Percentiles rank a stretch among this genome's conserved stretches.
These are phyloP conservation scores for Pseudopleuronectes americanus DNA, from an alignment of 2,797 vertebrate species.

Conservation along the genomic window DNA sequence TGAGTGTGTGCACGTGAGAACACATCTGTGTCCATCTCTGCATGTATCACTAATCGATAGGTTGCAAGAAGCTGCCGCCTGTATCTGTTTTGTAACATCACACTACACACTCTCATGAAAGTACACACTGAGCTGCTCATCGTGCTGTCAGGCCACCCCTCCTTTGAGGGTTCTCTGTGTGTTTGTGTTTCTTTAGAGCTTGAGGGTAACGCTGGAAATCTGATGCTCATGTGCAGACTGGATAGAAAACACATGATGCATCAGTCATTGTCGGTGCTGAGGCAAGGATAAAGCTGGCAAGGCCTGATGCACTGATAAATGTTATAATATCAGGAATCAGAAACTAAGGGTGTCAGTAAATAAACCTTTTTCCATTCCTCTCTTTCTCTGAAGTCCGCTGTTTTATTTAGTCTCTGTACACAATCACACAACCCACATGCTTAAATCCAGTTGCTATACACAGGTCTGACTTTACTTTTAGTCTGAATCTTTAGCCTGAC, in stretches of 20 bases:
- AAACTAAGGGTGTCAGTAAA: conserved; percentile 8
- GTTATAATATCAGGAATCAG: conserved; percentile 36
- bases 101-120: not conserved
- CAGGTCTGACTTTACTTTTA: conserved; percentile 3
- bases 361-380: not conserved
- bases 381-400: not conserved
- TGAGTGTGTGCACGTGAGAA: not conserved
- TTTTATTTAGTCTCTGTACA: not conserved
- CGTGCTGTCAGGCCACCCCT: conserved; percentile 5
- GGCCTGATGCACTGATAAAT: conserved; percentile 23
- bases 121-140: no score
- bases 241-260: conserved; percentile 54
- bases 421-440: not conserved
- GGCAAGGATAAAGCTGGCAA: conserved; percentile 27
- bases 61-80: conserved; percentile 12
- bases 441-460: conserved; percentile 6
- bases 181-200: conserved; percentile 47
- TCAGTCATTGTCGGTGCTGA: conserved; percentile 53
- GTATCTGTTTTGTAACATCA: conserved; percentile 7
- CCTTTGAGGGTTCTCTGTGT: conserved; percentile 8
- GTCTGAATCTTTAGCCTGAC: conserved; percentile 5
- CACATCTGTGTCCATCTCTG: conserved; percentile 4
- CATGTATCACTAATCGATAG: conserved; percentile 39
- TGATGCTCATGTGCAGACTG: conserved; percentile 35
- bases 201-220: conserved; percentile 35